phyloP scores from a whole-genome alignment of 2,888 invertebrate species.

The Cerastis rubricosa region DNA sequence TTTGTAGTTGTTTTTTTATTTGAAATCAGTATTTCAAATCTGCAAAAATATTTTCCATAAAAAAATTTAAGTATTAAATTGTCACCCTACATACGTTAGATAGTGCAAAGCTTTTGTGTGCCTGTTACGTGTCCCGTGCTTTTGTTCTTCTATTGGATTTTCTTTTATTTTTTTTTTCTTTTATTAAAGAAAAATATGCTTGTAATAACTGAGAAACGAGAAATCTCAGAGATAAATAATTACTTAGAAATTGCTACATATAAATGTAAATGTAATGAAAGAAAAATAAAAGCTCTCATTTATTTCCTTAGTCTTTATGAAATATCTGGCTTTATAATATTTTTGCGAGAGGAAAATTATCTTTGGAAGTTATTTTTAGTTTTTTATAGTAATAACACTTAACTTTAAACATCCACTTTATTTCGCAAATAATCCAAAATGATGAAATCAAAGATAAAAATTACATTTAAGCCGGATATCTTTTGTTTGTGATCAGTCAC shows the following conservation, averaged over 20 bases:
- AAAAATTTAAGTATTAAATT: slow-evolving; percentile 13
- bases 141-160: slow-evolving; percentile 70
- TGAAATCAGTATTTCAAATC: too few species aligned
- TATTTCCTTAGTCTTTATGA: slow-evolving; percentile 19
- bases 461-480: slow-evolving; percentile 29
- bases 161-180: slow-evolving; percentile 62
- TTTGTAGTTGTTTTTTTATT: too few species aligned
- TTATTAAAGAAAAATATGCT: slow-evolving; percentile 54
- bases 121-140: slow-evolving; percentile 63
- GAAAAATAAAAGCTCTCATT: slow-evolving; percentile 13
- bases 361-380: slow-evolving; percentile 4
- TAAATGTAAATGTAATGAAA: slow-evolving; percentile 32
- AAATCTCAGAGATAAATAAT: slow-evolving; percentile 58
- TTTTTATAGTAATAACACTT: neutral
- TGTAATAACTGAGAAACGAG: slow-evolving; percentile 57
- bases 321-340: slow-evolving; percentile 7
- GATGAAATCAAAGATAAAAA: slow-evolving; percentile 28
- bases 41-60: too few species aligned
- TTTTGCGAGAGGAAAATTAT: neutral
- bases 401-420: neutral
- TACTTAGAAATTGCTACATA: slow-evolving; percentile 36
- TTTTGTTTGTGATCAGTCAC: neutral
- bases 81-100: slow-evolving; percentile 67
- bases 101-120: slow-evolving; percentile 71
- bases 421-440: neutral